Evolutionary conservation across 2,888 invertebrate species (phyloP).

Genomic region (Noctua janthe): DNA sequence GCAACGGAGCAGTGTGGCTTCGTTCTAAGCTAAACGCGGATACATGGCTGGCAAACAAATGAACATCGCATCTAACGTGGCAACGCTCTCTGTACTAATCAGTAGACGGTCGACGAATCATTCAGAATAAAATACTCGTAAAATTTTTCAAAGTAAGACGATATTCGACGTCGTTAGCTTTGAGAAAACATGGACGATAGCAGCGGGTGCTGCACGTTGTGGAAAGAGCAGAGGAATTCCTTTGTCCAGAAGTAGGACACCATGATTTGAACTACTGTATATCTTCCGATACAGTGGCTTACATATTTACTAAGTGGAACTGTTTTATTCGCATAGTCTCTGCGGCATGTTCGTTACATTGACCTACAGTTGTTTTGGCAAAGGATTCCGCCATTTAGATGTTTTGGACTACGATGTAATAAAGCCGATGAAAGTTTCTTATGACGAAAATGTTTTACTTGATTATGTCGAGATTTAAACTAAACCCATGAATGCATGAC

Average conservation of each 20-base stretch:
- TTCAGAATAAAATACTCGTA: too few species aligned
- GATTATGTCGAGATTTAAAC: background rate
- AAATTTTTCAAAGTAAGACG: background rate
- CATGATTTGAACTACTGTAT: conserved; percentile 37
- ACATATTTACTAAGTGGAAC: conserved; percentile 30
- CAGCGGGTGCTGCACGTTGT: background rate
- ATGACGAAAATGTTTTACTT: background rate
- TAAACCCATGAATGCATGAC: background rate
- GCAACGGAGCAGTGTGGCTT: too few species aligned
- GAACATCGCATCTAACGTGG: too few species aligned
- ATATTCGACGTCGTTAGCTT: background rate
- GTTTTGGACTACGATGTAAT: conserved; percentile 7
- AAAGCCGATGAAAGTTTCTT: background rate
- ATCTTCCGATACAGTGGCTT: background rate
- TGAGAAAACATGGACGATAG: background rate
- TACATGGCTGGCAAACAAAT: too few species aligned
- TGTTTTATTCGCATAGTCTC: conserved; percentile 34
- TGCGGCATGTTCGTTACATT: conserved; percentile 53
- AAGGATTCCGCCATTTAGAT: background rate
- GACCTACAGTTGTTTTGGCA: conserved; percentile 56
- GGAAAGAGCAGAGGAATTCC: background rate
- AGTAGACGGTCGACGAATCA: too few species aligned
- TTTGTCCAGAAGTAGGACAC: background rate
- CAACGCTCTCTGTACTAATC: too few species aligned
- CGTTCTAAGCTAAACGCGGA: too few species aligned